Conservation (phyloP, 1,140 invertebrate species). For the Diprion similis region DNA sequence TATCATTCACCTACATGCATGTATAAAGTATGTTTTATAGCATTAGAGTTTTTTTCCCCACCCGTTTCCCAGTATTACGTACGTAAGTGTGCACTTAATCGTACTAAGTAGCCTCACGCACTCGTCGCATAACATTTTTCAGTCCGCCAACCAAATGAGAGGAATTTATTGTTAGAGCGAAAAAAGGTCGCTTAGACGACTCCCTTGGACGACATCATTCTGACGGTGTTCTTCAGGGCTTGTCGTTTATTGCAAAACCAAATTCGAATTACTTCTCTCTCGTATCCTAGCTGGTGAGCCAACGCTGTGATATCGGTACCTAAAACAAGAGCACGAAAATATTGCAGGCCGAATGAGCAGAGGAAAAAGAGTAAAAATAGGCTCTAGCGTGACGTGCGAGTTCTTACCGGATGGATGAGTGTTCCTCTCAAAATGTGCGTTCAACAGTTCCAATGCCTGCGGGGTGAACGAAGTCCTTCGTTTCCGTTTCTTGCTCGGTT, state of each 20-base stretch:
- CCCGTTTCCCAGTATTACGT: too few relatives aligned
- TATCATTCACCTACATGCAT: too few relatives aligned
- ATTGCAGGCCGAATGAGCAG: background rate
- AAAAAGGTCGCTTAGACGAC: conserved; percentile 56
- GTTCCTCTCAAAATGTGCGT: conserved; percentile 95
- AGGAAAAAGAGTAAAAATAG: too few relatives aligned
- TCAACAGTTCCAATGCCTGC: conserved; percentile 91
- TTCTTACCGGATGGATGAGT: conserved; percentile 94
- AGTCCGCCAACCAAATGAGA: too few relatives aligned
- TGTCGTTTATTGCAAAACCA: conserved; percentile 99
- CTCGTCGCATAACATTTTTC: too few relatives aligned
- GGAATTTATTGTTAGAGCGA: too few relatives aligned
- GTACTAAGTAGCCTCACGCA: too few relatives aligned
- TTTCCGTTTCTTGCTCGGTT: conserved; percentile 96
- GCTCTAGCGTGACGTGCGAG: background rate
- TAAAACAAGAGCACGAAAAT: conserved; percentile 56
- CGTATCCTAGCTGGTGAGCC: conserved; percentile 94
- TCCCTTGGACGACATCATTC: conserved; percentile 84
- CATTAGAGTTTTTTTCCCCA: too few relatives aligned
- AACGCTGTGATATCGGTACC: conserved; percentile 96
- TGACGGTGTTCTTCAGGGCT: conserved; percentile 93
- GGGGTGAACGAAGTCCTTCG: conserved; percentile 96
- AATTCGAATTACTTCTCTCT: conserved; percentile 96
- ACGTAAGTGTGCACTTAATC: too few relatives aligned
- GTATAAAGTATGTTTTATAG: too few relatives aligned